These are phyloP conservation scores for Itoplectis maculator DNA, from an alignment of 2,888 invertebrate genomes.

Conservation along the genomic window DNA sequence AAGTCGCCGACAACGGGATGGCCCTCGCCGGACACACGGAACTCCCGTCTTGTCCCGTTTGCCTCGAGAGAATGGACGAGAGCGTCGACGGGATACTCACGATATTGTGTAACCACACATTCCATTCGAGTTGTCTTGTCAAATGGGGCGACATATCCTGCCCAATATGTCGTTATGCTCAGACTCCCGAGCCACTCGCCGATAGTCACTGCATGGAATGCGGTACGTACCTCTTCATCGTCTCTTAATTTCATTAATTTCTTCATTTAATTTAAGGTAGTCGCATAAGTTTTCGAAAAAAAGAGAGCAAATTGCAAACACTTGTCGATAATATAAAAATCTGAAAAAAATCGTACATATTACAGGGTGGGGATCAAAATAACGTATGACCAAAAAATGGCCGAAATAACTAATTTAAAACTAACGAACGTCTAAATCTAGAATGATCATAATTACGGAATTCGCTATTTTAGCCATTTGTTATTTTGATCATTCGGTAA, in stretches of 20 bases:
- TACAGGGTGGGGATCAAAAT: too few relatives aligned
- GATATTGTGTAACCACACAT: slow-evolving; percentile 99
- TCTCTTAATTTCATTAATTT: background rate
- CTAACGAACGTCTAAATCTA: too few relatives aligned
- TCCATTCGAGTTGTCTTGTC: slow-evolving; percentile 97
- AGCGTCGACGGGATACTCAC: slow-evolving; percentile 98
- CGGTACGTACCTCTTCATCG: slow-evolving; percentile 81
- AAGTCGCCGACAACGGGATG: slow-evolving; percentile 92
- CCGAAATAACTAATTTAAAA: too few relatives aligned
- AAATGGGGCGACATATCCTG: slow-evolving; percentile 99
- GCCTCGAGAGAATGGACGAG: slow-evolving; percentile 99
- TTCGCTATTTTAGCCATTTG: too few relatives aligned
- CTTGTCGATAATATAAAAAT: too few relatives aligned
- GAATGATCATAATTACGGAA: too few relatives aligned
- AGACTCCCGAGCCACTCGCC: slow-evolving; percentile 92
- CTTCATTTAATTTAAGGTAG: too few relatives aligned
- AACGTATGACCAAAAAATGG: too few relatives aligned
- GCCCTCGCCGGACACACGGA: slow-evolving; percentile 94
- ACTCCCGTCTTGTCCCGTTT: slow-evolving; percentile 98
- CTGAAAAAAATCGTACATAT: too few relatives aligned
- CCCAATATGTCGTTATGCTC: slow-evolving; percentile 97
- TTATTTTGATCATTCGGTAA: too few relatives aligned
- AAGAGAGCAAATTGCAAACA: too few relatives aligned
- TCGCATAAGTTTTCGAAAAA: too few relatives aligned
- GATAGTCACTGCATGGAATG: slow-evolving; percentile 90